Conservation (phyloP, 2,888 invertebrate genomes). For the Agriopis aurantiaria region DNA sequence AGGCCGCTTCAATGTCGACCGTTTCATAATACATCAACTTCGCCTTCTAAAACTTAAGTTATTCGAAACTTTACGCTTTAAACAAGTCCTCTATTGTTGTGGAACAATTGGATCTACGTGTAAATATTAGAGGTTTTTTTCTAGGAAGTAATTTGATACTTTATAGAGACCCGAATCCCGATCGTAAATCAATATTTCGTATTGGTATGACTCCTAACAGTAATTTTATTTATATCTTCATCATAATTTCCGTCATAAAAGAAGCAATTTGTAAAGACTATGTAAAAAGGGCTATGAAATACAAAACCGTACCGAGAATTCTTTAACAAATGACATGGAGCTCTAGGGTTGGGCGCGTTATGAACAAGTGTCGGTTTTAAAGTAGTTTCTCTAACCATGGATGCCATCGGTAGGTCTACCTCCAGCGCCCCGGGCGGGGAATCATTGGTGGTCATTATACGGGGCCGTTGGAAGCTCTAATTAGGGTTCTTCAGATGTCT, state of each 20-base stretch:
- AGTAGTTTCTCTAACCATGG: slow-evolving; percentile 37
- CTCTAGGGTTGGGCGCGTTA: slow-evolving; percentile 22
- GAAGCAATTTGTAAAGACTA: slow-evolving; percentile 21
- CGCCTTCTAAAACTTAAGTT: slow-evolving; percentile 58
- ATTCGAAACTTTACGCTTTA: slow-evolving; percentile 56
- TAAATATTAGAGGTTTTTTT: slow-evolving; percentile 66
- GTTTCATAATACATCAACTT: slow-evolving; percentile 57
- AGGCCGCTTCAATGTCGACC: slow-evolving; percentile 76
- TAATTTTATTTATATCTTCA: slow-evolving; percentile 31
- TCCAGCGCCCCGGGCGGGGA: slow-evolving; percentile 50
- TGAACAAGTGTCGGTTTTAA: slow-evolving; percentile 40
- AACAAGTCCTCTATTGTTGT: slow-evolving; percentile 61
- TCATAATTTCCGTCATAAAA: slow-evolving; percentile 25
- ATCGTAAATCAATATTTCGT: slow-evolving; percentile 44
- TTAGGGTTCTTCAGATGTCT: slow-evolving; percentile 56
- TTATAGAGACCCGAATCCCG: slow-evolving; percentile 53
- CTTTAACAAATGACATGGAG: slow-evolving; percentile 28
- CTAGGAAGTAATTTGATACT: slow-evolving; percentile 76
- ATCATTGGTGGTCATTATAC: slow-evolving; percentile 57
- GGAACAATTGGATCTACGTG: slow-evolving; percentile 68
- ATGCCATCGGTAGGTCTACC: slow-evolving; percentile 37
- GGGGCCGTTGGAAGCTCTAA: slow-evolving; percentile 55
- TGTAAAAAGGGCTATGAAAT: slow-evolving; percentile 25
- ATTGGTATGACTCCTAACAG: slow-evolving; percentile 33
- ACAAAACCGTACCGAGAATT: slow-evolving; percentile 19